Evolutionary conservation across 2,888 invertebrate species (phyloP), one percentile per base, ranked within the genome.

Genomic region (Gortyna flavago): DNA sequence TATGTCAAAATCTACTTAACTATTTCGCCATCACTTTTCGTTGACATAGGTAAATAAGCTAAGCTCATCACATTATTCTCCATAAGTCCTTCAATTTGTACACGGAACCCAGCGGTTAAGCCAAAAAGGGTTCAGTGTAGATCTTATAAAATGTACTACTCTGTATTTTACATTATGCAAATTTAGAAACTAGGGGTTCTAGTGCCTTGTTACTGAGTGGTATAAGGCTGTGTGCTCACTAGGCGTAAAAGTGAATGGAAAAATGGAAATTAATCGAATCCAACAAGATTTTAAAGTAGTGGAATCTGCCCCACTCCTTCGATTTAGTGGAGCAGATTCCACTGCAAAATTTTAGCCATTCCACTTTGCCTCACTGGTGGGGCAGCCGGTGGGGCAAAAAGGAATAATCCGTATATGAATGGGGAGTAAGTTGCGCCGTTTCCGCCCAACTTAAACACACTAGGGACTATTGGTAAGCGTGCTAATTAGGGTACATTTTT

Each of bases 91-190:
- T 68, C 44, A 68, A 18, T 54, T 75, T 54, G 41, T 48, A 29
- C 65, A 48, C 35, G 38, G 44, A 81, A 72, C 62, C 54, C n/a
- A 11, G 25, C 18, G 72, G 72, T 76, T 77, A 68, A 81, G 67
- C 77, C 64, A 61, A 77, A 85, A 77, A 73, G 72, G 85, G 72
- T 85, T 77, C 72, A 38, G 70, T 35, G 29, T 62, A 59, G 9
- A 75, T 85, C 65, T 66, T 76, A 44, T 54, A 73, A 70, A 79
- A 85, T 82, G 66, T 74, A 75, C 32, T 74, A 75, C 32, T 66
- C 32, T 48, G 62, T 73, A 18, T 61, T 77, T 48, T 78, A 82
- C 75, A 85, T 79, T 61, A 85, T 85, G 85, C 71, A 87, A 77
- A 81, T 77, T 44, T 41, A 41, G n/a, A 29, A n/a, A 38, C 35